Conservation (phyloP, 2,113 vertebrate species). For the Lepus europaeus region DNA sequence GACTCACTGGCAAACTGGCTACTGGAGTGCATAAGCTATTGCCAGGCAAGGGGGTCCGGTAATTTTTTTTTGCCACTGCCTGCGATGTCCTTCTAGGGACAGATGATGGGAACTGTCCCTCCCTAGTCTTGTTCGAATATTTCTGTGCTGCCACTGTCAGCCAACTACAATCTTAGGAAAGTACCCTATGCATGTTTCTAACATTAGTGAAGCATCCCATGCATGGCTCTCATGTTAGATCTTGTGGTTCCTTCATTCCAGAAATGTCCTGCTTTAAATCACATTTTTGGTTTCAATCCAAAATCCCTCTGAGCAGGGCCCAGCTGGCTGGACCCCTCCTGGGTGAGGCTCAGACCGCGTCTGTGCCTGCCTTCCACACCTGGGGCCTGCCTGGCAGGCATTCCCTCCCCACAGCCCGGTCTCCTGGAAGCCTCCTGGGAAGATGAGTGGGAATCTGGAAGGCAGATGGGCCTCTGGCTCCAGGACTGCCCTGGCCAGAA, state of each 20-base stretch:
- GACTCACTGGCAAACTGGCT: neutral
- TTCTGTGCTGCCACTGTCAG: neutral
- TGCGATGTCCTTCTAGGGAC: neutral
- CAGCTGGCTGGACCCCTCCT: constrained; percentile 36
- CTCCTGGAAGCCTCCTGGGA: constrained; percentile 41
- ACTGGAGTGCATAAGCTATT: neutral
- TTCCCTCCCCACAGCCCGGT: neutral
- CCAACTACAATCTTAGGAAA: neutral
- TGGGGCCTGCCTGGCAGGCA: constrained; percentile 50
- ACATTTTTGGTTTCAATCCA: neutral
- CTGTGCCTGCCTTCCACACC: constrained; percentile 43
- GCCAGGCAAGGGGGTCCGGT: neutral
- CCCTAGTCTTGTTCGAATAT: neutral
- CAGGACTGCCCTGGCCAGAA: neutral
- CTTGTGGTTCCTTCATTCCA: neutral
- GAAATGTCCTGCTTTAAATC: constrained; percentile 62
- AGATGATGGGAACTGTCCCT: neutral
- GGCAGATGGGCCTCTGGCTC: constrained; percentile 61
- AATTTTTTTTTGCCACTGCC: neutral
- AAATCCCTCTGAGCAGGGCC: constrained; percentile 1
- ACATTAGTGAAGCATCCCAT: neutral
- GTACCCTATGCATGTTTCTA: neutral
- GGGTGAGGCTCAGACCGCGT: neutral
- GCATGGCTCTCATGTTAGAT: constrained; percentile 12
- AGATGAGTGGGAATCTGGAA: constrained; percentile 16